Percentiles rank a stretch among this genome's conserved stretches.
Conservation (phyloP, 1,140 invertebrate genomes). For the Drosophila orena region DNA sequence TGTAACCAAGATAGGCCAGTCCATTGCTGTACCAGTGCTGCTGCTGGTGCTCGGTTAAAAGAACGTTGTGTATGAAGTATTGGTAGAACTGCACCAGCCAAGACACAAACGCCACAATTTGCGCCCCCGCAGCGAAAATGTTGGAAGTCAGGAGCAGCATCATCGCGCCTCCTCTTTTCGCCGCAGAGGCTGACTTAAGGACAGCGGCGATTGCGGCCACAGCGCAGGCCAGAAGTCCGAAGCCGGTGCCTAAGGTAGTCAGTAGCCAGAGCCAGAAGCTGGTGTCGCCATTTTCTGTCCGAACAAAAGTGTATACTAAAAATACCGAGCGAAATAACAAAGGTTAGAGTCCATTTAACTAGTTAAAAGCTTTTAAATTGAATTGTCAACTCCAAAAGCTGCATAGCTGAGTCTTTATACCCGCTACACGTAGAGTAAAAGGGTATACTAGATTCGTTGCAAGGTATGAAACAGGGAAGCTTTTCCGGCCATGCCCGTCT, state of each 20-base stretch:
- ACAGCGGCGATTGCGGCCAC: slow-evolving; percentile 81
- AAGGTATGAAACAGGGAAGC: too few species aligned
- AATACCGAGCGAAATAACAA: not conserved
- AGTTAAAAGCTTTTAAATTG: too few species aligned
- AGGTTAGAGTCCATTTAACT: too few species aligned
- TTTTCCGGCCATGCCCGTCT: too few species aligned
- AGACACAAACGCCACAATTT: slow-evolving; percentile 76
- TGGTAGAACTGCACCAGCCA: slow-evolving; percentile 83
- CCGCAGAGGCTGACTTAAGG: slow-evolving; percentile 74
- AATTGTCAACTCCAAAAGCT: too few species aligned
- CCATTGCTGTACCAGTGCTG: slow-evolving; percentile 76
- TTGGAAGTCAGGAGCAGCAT: slow-evolving; percentile 74
- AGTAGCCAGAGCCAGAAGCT: slow-evolving; percentile 82
- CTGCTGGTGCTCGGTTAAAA: slow-evolving; percentile 67
- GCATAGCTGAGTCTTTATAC: too few species aligned
- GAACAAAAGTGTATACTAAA: slow-evolving; percentile 74
- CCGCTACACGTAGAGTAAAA: too few species aligned
- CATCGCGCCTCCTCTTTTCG: slow-evolving; percentile 79
- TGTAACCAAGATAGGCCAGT: slow-evolving; percentile 77
- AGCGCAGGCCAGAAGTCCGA: slow-evolving; percentile 73
- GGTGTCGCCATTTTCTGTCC: slow-evolving; percentile 67
- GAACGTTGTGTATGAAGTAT: slow-evolving; percentile 79
- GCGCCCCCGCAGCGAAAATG: slow-evolving; percentile 69
- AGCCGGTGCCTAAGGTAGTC: slow-evolving; percentile 76
- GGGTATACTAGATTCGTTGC: too few species aligned